A percentile compares a stretch with the other conserved stretches of the same genome.
phyloP scores from a whole-genome alignment of 1,140 invertebrate species.

The Sitophilus oryzae region DNA sequence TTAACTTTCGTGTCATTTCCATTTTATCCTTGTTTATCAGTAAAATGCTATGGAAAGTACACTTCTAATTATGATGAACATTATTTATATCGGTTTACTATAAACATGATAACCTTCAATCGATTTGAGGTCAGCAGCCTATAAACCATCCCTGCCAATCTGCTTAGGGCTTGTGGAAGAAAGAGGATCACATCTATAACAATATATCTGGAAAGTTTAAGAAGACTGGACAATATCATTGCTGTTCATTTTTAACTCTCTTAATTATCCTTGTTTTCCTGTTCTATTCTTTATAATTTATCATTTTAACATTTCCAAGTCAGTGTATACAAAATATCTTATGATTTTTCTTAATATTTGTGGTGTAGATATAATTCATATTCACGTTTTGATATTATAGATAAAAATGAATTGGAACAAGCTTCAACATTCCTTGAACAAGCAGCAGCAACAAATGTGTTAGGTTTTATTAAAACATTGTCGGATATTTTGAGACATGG shows the following conservation, averaged over 20 bases:
- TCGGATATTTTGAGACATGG: conserved; percentile 88
- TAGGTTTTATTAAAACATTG: conserved; percentile 88
- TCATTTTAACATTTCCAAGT: no score
- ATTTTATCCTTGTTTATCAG: conserved; percentile 21
- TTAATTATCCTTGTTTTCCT: no score
- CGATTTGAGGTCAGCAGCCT: conserved; percentile 22
- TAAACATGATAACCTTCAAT: conserved; percentile 20
- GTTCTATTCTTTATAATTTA: no score
- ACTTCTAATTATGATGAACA: background rate
- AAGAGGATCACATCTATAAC: no score
- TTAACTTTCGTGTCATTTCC: conserved; percentile 22
- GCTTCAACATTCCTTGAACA: conserved; percentile 90
- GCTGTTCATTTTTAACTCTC: no score
- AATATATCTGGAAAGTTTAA: no score
- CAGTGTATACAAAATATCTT: no score
- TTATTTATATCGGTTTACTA: conserved; percentile 5
- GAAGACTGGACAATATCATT: no score
- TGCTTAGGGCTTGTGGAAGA: no score
- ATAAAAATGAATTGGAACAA: conserved; percentile 90
- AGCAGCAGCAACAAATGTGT: conserved; percentile 85
- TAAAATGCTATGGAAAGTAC: background rate
- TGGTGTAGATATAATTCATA: background rate
- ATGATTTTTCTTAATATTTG: no score
- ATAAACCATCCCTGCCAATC: no score
- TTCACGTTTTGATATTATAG: conserved; percentile 51